Base-by-base conservation (phyloP, 2,113 vertebrate genomes). In the Gorsachius goisagi region DNA sequence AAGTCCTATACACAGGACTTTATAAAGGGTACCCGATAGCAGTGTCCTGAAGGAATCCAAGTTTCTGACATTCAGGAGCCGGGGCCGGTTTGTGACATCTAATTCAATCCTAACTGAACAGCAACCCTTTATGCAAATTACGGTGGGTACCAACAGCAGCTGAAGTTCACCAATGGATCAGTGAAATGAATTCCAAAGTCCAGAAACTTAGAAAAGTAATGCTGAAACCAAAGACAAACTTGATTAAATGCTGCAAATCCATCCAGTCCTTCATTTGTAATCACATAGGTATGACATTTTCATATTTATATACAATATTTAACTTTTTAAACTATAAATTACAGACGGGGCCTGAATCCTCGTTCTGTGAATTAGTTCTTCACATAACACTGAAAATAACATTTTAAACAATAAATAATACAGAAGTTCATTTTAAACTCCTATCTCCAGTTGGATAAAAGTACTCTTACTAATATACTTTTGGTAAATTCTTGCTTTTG, bases 321-420 rank as follows among this genome's bases (percentile, higher is more conserved):
- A 32, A 49, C 28, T 17, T 87, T 63, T 30, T 18, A 1, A 88
- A 30, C 15, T 41, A 7, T 7, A n/a, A 39, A 23, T 55, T 27
- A 6, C 0, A 55, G 28, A 21, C 1, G 0, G 1, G 7, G n/a
- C 14, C 47, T 21, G 27, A 63, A 24, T 64, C 20, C 26, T 75
- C 23, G 10, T 39, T 59, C 32, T 27, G 28, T 12, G 30, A 62
- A 4, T 37, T 20, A 3, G 4, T 30, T 86, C 77, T 74, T 64
- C 49, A 39, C 6, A 5, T 21, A 44, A 33, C 23, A 8, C 10
- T 33, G 4, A 3, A 71, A 95, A 28, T 12, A 4, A 83, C 30
- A 45, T 22, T 75, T 52, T 16, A 7, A 62, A 33, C 18, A 41
- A 52, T 6, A 58, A 80, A 69, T 15, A n/a, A 37, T 2, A 15